A percentile compares a stretch with the other conserved stretches of the same genome.
Conservation (phyloP, 1,140 invertebrate genomes). For the Eulimnadia texana region DNA sequence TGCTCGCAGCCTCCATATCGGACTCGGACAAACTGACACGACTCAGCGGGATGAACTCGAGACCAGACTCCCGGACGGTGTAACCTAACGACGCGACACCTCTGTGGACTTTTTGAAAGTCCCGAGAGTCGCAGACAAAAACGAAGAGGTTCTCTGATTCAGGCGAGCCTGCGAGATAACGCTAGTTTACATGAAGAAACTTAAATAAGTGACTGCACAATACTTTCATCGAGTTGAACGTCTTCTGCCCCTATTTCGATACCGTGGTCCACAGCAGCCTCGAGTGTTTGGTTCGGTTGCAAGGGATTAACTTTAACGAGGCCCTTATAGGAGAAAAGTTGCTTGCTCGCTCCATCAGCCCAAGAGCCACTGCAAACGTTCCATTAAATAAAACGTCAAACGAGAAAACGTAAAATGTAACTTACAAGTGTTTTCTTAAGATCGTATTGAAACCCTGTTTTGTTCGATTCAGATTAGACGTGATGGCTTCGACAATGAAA, state of each 20-base stretch:
- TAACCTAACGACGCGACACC: neutral
- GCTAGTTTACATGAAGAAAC: too few relatives aligned
- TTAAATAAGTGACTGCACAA: too few relatives aligned
- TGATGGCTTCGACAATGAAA: conserved; percentile 6
- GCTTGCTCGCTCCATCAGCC: conserved; percentile 9
- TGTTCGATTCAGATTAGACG: neutral
- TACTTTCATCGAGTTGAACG: neutral
- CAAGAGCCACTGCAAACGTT: conserved; percentile 6
- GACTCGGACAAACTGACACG: conserved; percentile 2
- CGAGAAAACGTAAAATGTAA: neutral
- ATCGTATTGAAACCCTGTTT: conserved; percentile 13
- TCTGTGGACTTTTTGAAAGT: conserved; percentile 3
- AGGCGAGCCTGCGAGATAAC: too few relatives aligned
- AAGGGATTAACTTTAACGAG: conserved; percentile 3
- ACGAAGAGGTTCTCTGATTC: neutral
- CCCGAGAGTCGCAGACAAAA: conserved; percentile 9
- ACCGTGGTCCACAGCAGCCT: conserved; percentile 6
- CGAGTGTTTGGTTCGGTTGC: neutral
- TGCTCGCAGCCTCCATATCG: neutral
- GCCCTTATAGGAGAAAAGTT: conserved; percentile 9
- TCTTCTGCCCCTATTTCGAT: conserved; percentile 13
- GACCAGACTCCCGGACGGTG: neutral
- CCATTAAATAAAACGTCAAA: neutral
- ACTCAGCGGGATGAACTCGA: neutral
- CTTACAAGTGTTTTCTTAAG: conserved; percentile 12